Conservation (phyloP, 64 coral and sea anemone species). For the Pocillopora damicornis region DNA sequence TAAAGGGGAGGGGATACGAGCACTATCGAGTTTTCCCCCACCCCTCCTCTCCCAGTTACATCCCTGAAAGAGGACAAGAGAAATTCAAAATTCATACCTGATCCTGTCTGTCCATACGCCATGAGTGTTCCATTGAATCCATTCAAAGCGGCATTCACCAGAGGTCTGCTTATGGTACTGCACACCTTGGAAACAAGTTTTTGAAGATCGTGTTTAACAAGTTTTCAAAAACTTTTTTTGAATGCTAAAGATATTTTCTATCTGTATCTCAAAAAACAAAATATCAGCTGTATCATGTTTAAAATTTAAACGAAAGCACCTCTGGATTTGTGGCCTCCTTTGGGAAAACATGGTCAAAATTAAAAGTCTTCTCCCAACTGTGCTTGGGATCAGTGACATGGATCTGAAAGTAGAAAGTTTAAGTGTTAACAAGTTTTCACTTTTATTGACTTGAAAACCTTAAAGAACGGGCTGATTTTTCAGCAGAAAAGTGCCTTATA, state of each 20-base stretch:
- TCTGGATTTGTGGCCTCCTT: constrained; percentile 77
- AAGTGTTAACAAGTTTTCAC: neutral
- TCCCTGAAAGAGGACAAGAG: neutral
- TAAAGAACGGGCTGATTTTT: too few relatives aligned
- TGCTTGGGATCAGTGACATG: constrained; percentile 81
- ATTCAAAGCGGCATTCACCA: constrained; percentile 92
- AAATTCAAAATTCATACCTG: constrained; percentile 28
- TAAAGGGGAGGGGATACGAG: too few relatives aligned
- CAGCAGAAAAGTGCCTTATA: too few relatives aligned
- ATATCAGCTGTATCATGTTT: too few relatives aligned
- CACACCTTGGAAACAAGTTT: constrained; percentile 54
- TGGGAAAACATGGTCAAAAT: constrained; percentile 91
- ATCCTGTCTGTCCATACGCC: constrained; percentile 97
- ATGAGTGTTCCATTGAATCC: constrained; percentile 96
- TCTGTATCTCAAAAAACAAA: too few relatives aligned
- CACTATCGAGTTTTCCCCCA: too few relatives aligned
- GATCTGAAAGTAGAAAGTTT: constrained; percentile 49
- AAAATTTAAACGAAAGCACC: constrained; percentile 7
- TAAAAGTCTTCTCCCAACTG: constrained; percentile 87
- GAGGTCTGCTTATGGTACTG: constrained; percentile 70
- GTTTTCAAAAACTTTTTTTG: too few relatives aligned
- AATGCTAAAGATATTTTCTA: too few relatives aligned
- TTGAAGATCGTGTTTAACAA: too few relatives aligned
- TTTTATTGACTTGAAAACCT: too few relatives aligned
- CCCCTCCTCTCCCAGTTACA: too few relatives aligned